Evolutionary conservation across 2,888 invertebrate genomes (phyloP), one percentile per base, ranked within the genome.

Genomic region (Rotaria socialis): DNA sequence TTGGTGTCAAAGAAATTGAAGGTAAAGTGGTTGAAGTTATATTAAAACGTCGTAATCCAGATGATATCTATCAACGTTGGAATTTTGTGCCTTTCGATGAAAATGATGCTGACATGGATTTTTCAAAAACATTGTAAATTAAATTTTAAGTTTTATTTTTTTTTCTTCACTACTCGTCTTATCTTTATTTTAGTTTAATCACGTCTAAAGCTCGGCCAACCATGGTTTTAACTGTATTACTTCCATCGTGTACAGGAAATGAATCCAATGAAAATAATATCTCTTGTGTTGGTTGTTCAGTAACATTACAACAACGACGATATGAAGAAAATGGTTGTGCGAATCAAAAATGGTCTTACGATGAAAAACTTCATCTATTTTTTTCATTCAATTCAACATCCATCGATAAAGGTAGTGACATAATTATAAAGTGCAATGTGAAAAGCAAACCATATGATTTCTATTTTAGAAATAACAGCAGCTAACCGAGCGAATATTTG

Each of bases 401-500:
- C n/a, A 89, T 89, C n/a, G 91, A 91, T 87, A 90, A 90, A 88
- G 90, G 90, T 90, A 58, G 4, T 67, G 35, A 14, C 35, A 58
- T 47, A 55, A 50, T 24, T 50, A 35, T 35, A 35, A 35, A 35
- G 2, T 35, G 35, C 35, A 35, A 35, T 50, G 52, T 6, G 8
- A 35, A 41, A 41, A 75, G 19, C 16, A 22, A 35, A 16, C 11
- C 7, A 47, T 74, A n/a, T 35, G n/a, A 47, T 87, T 41, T 27
- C 80, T 67, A 87, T 88, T n/a, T 88, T 35, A 90, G 91, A 91
- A 88, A 90, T 91, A 35, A 91, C 91, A 2, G 90, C 90, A 16
- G 91, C 91, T 19, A 91, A 90, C 88, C 89, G 89, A 86, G 90
- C 90, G 6, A 90, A 90, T 88, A 90, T 91, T 22, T 91, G 91